A percentile compares a stretch with the other conserved stretches of the same genome.
Conservation (phyloP, 2,113 vertebrate species). For the Tauraco erythrolophus region DNA sequence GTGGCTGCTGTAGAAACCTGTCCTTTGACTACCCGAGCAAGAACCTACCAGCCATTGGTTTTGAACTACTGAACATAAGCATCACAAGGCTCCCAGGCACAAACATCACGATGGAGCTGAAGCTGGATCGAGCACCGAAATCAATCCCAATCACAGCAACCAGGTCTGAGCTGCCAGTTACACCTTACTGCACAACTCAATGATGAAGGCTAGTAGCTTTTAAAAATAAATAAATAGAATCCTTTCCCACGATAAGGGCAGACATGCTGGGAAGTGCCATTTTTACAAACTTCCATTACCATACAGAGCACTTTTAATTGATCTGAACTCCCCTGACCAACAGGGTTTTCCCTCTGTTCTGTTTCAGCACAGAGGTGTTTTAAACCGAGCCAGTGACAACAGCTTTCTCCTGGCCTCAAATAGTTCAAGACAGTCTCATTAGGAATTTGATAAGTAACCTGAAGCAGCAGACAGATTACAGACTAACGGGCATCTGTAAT, state of each 20-base stretch:
- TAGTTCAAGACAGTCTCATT: background rate
- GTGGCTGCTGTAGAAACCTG: background rate
- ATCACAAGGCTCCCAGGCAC: background rate
- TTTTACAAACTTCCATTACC: background rate
- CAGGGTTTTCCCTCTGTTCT: background rate
- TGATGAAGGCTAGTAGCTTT: background rate
- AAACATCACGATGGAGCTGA: background rate
- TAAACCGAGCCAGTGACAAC: background rate
- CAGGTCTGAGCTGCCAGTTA: background rate
- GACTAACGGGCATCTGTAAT: background rate
- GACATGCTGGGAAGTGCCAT: background rate
- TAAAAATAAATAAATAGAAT: background rate
- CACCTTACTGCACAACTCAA: background rate
- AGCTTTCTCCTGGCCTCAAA: conserved; percentile 9
- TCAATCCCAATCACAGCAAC: background rate
- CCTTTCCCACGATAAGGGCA: background rate
- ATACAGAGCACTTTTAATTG: background rate
- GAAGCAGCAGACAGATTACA: conserved; percentile 14
- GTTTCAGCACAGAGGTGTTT: background rate
- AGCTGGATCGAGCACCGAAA: background rate
- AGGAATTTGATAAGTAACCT: conserved; percentile 25
- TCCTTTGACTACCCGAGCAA: background rate
- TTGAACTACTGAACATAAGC: background rate
- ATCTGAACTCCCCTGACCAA: background rate
- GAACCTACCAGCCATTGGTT: background rate